Base-by-base conservation (phyloP, 1,140 invertebrate genomes). In the Bombus terrestris region DNA sequence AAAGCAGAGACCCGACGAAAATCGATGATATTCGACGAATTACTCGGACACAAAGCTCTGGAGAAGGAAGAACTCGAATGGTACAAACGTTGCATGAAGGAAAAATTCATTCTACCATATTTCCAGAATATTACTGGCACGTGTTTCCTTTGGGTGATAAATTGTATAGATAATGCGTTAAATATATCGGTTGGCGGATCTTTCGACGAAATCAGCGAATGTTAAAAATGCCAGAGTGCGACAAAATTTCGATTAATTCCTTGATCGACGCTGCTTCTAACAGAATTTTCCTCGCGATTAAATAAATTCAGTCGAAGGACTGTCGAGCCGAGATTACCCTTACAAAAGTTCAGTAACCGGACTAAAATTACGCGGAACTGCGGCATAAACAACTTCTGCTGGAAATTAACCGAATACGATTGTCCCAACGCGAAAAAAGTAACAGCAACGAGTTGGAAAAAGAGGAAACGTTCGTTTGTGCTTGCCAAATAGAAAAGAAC, bases 51-150 rank as follows among this genome's bases (percentile, higher is more conserved):
- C 64, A 88, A 74, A 35, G 25, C 22, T 13, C 6, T 59, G 35
- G 84, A 75, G 53, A 83, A 81, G 43, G 72, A 90, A n/a, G 80
- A 80, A 28, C 79, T 92, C 37, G 75, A 90, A 32, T 91, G 91
- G 89, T 92, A 92, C 86, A 88, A 89, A 81, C 83, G 78, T 59
- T 92, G 91, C 88, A 84, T 86, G 39, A 92, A 84, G 59, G 84
- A 91, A 28, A 75, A 82, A 32, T 89, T 87, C 69, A 86, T 91
- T 53, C 35, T 87, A 6, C 91, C 91, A 12, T 92, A 92, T 59
- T 92, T 92, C 39, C 32, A 72, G 71, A 90, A 86, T 64, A 84
- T 92, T 39, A 59, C 43, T 15, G 85, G 89, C n/a, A 68, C 74
- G 75, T 84, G 90, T 86, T 91, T 88, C 75, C 83, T 85, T 13